Percentiles rank a stretch among this genome's conserved stretches.
These are phyloP conservation scores for Lucifuga dentata DNA, from an alignment of 2,113 vertebrate genomes.

Conservation along the genomic window DNA sequence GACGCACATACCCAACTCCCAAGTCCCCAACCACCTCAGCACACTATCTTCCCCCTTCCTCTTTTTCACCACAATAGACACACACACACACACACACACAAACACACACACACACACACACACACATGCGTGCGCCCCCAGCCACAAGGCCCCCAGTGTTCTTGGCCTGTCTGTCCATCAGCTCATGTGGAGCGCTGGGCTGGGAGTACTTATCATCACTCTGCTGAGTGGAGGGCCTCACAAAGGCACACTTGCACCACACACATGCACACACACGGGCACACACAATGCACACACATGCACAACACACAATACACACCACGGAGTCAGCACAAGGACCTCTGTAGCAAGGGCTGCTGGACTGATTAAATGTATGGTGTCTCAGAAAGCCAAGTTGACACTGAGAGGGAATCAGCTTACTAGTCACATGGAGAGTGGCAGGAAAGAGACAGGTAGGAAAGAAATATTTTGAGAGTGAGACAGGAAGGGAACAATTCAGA, in stretches of 20 bases:
- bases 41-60: constrained; percentile 24
- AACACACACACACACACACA: constrained; percentile 35
- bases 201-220: constrained; percentile 84
- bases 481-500: neutral
- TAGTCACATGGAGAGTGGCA: constrained; percentile 43
- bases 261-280: constrained; percentile 39
- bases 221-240: constrained; percentile 77
- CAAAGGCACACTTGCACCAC: constrained; percentile 71
- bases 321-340: constrained; percentile 39
- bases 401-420: constrained; percentile 25
- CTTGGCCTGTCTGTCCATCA: constrained; percentile 74
- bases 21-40: constrained; percentile 32
- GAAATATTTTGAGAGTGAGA: neutral
- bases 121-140: constrained; percentile 27
- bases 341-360: constrained; percentile 38
- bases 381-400: constrained; percentile 52
- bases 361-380: constrained; percentile 68
- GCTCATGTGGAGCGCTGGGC: constrained; percentile 74
- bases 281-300: constrained; percentile 15
- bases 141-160: constrained; percentile 84
- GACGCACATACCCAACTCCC: constrained; percentile 1
- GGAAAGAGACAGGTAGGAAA: constrained; percentile 29
- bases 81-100: constrained; percentile 28
- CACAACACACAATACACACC: neutral
- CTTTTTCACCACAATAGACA: constrained; percentile 56